Evolutionary conservation across 2,797 vertebrate genomes (phyloP).

Genomic region (Lepilemur ruficaudatus): DNA sequence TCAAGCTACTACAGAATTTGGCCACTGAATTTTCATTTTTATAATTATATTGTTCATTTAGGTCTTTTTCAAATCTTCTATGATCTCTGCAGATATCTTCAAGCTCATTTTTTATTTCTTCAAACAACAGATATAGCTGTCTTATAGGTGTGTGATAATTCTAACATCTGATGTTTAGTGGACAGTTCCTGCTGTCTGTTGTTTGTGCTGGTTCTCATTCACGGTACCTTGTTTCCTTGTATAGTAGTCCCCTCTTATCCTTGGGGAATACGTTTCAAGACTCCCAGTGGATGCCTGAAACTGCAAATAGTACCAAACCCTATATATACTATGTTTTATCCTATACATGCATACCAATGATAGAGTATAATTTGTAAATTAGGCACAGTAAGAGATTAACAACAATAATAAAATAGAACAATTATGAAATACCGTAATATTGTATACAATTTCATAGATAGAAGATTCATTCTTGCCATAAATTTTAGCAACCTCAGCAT

Average conservation of each 20-base stretch:
- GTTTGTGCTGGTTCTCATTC: not conserved
- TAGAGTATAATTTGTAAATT: not conserved
- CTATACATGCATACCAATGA: not conserved
- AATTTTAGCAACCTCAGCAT: not conserved
- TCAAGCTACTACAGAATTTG: not conserved
- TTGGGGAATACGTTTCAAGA: not conserved
- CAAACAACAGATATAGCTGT: not conserved
- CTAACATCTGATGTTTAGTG: not conserved
- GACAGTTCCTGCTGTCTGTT: not conserved
- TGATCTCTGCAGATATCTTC: not conserved
- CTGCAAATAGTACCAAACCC: not conserved
- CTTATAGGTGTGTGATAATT: not conserved
- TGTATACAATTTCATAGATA: not conserved
- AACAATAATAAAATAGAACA: not conserved
- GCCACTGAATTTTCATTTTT: not conserved
- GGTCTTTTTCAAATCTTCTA: conserved; percentile 37
- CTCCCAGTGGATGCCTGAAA: not conserved
- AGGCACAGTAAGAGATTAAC: not conserved
- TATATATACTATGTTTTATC: not conserved
- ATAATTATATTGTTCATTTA: not conserved
- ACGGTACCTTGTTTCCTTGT: not conserved
- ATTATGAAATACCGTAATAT: not conserved
- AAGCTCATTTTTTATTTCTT: not conserved
- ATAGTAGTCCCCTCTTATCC: not conserved
- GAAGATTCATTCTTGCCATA: not conserved